Conservation (phyloP, 1,140 invertebrate genomes). For the Hetaerina americana region DNA sequence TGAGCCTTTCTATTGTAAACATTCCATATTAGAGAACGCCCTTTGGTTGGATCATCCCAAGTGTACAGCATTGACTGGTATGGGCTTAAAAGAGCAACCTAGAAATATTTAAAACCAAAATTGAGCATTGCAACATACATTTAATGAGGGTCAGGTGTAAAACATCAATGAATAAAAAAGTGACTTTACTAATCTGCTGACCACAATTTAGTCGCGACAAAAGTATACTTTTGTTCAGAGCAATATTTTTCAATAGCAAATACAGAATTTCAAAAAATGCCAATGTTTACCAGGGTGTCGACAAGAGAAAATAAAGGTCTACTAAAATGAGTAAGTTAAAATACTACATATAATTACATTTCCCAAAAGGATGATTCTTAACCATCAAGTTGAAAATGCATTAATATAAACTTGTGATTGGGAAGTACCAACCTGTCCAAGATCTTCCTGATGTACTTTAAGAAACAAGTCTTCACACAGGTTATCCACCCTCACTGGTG, state of each 20-base stretch:
- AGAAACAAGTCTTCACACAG: conserved; percentile 68
- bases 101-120: conserved; percentile 18
- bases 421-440: conserved; percentile 36
- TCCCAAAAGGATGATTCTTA: too few relatives aligned
- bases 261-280: background rate
- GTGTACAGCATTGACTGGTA: conserved; percentile 67
- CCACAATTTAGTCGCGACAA: too few relatives aligned
- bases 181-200: too few relatives aligned
- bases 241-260: background rate
- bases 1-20: conserved; percentile 65
- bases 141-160: too few relatives aligned
- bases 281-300: background rate
- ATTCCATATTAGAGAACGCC: conserved; percentile 63
- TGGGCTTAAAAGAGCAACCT: conserved; percentile 60
- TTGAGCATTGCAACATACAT: too few relatives aligned
- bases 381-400: background rate
- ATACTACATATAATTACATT: too few relatives aligned
- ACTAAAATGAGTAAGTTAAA: background rate
- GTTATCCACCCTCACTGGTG: conserved; percentile 66
- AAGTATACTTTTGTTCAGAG: too few relatives aligned
- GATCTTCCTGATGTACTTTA: conserved; percentile 61
- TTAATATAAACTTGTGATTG: background rate
- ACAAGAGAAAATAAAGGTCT: background rate
- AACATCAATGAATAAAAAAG: too few relatives aligned
- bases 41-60: conserved; percentile 69